These are phyloP conservation scores for Dendroctonus valens DNA, from an alignment of 1,140 invertebrate genomes.

Conservation along the genomic window DNA sequence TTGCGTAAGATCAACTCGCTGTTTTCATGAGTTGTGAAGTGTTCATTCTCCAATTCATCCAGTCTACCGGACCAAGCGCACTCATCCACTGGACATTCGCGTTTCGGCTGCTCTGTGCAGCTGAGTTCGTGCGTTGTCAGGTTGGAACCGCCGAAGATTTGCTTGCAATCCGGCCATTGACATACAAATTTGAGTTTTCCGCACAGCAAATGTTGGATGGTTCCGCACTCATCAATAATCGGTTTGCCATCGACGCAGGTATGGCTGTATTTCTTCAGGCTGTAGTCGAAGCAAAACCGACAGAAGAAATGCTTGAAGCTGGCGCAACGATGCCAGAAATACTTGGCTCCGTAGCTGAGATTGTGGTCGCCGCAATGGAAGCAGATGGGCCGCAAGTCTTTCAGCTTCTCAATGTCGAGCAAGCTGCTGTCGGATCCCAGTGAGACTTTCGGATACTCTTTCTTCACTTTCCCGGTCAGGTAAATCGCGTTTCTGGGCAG, in stretches of 20 bases:
- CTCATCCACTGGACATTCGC: constrained; percentile 16
- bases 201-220: constrained; percentile 27
- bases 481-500: constrained; percentile 27
- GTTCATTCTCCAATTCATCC: constrained; percentile 14
- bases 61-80: constrained; percentile 20
- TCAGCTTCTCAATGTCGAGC: constrained; percentile 13
- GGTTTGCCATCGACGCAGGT: constrained; percentile 26
- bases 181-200: constrained; percentile 29
- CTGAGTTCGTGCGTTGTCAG: constrained; percentile 21
- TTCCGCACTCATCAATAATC: constrained; percentile 24
- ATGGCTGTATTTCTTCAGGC: constrained; percentile 25
- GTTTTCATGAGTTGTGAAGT: constrained; percentile 27
- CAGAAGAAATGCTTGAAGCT: constrained; percentile 29
- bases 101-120: constrained; percentile 19
- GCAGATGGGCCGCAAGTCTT: constrained; percentile 21
- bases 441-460: constrained; percentile 21
- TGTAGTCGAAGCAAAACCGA: constrained; percentile 33
- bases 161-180: constrained; percentile 20
- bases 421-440: neutral
- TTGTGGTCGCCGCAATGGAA: constrained; percentile 31
- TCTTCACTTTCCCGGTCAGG: constrained; percentile 25
- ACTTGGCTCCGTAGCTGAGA: constrained; percentile 28
- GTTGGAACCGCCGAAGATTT: constrained; percentile 28
- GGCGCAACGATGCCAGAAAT: constrained; percentile 29
- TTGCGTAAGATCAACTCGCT: constrained; percentile 26